Base-by-base conservation (phyloP, 2,888 invertebrate genomes). In the Malacosoma neustria region DNA sequence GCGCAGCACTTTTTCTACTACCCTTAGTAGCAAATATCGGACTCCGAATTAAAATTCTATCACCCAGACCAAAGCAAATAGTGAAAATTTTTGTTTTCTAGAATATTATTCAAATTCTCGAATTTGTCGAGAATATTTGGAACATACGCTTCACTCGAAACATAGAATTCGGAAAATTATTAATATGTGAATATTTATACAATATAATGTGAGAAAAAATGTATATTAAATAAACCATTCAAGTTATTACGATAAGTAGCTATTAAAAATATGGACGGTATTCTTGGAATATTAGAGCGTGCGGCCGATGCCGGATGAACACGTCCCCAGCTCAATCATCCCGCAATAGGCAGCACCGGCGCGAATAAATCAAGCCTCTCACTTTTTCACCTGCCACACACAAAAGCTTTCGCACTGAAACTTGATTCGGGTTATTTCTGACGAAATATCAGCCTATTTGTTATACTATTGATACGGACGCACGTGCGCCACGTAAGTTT, bases 301-400 rank as follows among this genome's bases (percentile, higher is more conserved):
- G 68, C 68, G 71, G 70, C 66, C 72, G 61, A 70, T 75, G 61
- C 63, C 61, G 74, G 81, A 81, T 80, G 82, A 80, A 82, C 81
- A 84, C 80, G 80, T 81, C 70, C 67, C 57, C 55, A 81, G 75
- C 81, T 85, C 84, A 82, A 85, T 85, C 84, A 84, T 77, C 66
- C 63, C 49, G 54, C 77, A 77, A 77, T 81, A 82, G 75, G 79
- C 79, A 72, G 79, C 82, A 76, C 71, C 74, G 71, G 72, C 67
- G 65, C 72, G 81, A 79, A 84, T 85, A 85, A 85, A 85, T 85
- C 85, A 84, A 71, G 72, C 66, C 69, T 71, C 72, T 72, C 84
- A 81, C 84, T 84, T 85, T 85, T 85, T 85, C 84, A 85, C 85
- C 85, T 85, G 85, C 84, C 84, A 84, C 75, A 77, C 79, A 84